Base-by-base conservation (phyloP, 2,797 vertebrate genomes). In the Gadopsis bispinosus region DNA sequence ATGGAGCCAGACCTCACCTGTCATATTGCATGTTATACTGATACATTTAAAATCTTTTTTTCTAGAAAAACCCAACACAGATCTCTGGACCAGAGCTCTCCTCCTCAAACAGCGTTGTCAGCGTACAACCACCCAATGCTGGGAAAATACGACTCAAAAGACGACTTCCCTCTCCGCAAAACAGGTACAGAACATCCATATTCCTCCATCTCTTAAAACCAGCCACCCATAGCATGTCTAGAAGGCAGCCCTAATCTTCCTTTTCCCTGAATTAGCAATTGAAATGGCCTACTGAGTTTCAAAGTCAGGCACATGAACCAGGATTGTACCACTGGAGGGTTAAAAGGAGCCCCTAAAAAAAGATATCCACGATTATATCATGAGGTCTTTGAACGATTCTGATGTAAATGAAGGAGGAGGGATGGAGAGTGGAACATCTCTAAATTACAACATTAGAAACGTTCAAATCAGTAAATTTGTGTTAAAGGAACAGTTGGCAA, bases 91-190 rank as follows among this genome's bases (percentile, higher is more conserved):
- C 97, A 99, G 96, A 99, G 97, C 88, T 98, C 98, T 66, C 97
- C 98, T 5, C 98, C 98, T 9, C 98, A 98, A 88, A 96, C 97
- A 1, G 95, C 96, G n/a, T 88, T 97, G 61, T 97, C 97, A 73
- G 95, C 97, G 67, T 99, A 97, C 93, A 97, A 96, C 93, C 97
- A 98, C 85, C 96, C 97, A 0, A 93, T 98, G 65, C 95, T 99
- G 92, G 98, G 98, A 51, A 96, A 97, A 92, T 99, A 99, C 0
- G 98, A 99, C 93, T 94, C 97, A 86, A 99, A 97, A 95, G 97
- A 99, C 0, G 98, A 99, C 96, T 99, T 99, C 86, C 98, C 98
- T 0, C 97, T 99, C 75, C 95, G 98, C 82, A 99, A 99, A 94
- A 99, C 98, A 95, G 98, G 98, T 99, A 91, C 59, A 87, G 55